A percentile compares a stretch with the other conserved stretches of the same genome.
Evolutionary conservation across 2,888 invertebrate species (phyloP).

Genomic region (Frankliniella intonsa): DNA sequence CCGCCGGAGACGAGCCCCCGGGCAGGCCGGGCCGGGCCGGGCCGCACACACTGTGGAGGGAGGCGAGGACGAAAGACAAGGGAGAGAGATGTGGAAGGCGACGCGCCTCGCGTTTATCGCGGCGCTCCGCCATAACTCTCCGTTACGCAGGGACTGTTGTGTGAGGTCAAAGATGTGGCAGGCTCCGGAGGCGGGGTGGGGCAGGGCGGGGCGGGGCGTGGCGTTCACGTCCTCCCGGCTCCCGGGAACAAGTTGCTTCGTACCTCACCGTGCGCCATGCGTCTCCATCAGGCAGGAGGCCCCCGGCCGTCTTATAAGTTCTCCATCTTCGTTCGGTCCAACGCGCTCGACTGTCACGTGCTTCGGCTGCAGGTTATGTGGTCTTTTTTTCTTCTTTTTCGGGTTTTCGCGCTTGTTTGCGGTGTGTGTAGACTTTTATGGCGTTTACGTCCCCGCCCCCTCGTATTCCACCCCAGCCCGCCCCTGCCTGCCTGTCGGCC

Average conservation of each 20-base stretch:
- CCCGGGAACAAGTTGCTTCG: neutral
- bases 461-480: neutral
- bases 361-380: neutral
- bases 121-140: neutral
- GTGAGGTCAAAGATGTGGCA: neutral
- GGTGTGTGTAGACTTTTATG: neutral
- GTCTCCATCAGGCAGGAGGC: too few relatives aligned
- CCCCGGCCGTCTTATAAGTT: too few relatives aligned
- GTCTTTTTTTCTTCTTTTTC: neutral
- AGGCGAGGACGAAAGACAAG: conserved; percentile 35
- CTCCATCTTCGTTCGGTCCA: neutral
- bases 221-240: neutral
- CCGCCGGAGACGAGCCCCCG: neutral
- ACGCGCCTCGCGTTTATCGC: neutral
- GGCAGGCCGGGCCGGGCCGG: neutral
- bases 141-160: neutral
- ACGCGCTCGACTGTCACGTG: neutral
- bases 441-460: neutral
- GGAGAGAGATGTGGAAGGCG: conserved; percentile 15
- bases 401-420: neutral
- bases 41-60: conserved; percentile 1
- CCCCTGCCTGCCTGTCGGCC: neutral
- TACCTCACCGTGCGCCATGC: neutral
- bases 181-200: neutral
- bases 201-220: neutral